These are phyloP conservation scores for Phyllotreta cruciferae DNA, from an alignment of 2,888 invertebrate species.

Conservation along the genomic window DNA sequence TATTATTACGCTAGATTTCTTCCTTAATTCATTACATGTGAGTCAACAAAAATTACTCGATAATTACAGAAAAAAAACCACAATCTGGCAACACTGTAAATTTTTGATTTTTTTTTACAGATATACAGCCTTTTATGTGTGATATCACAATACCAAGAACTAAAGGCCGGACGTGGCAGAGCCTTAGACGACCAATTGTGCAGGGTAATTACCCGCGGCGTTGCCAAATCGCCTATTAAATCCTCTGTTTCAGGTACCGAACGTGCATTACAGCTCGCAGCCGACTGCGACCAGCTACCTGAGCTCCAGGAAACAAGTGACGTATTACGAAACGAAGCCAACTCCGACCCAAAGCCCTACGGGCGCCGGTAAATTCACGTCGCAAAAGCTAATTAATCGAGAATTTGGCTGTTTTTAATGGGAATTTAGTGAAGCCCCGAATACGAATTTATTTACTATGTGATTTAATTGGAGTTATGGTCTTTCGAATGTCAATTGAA, in stretches of 20 bases:
- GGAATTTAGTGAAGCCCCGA: neutral
- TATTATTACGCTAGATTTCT: conserved; percentile 79
- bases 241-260: conserved; percentile 59
- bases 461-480: neutral
- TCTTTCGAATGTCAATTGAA: too few species aligned
- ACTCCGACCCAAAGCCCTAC: conserved; percentile 64
- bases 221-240: neutral
- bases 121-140: conserved; percentile 84
- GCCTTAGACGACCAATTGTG: conserved; percentile 71
- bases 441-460: neutral
- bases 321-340: conserved; percentile 64
- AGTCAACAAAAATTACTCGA: conserved; percentile 59
- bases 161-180: conserved; percentile 75
- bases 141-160: conserved; percentile 86
- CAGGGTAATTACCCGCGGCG: conserved; percentile 59
- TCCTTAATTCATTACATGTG: conserved; percentile 78
- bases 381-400: neutral
- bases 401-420: neutral
- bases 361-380: conserved; percentile 45
- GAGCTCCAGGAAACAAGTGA: conserved; percentile 60
- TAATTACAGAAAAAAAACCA: neutral
- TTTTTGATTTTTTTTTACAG: conserved; percentile 60
- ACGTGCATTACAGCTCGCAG: conserved; percentile 64
- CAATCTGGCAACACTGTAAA: too few species aligned
- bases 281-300: conserved; percentile 65